A percentile compares a stretch with the other conserved stretches of the same genome.
phyloP scores from a whole-genome alignment of 1,140 invertebrate species.

The Ericerus pela region DNA sequence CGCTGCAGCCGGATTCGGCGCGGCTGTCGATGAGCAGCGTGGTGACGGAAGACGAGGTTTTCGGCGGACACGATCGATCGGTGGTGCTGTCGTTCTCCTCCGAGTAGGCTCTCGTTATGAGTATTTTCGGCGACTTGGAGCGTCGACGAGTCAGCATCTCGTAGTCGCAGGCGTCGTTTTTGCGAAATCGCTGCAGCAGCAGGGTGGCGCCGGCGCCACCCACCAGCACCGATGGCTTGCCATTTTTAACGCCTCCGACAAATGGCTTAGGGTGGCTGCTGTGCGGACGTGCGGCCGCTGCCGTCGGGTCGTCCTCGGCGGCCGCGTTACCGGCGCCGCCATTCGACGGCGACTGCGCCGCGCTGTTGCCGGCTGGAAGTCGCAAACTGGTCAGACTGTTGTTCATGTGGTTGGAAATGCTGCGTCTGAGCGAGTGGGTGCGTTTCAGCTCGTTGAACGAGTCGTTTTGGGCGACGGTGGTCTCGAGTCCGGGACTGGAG shows the following conservation, averaged over 20 bases:
- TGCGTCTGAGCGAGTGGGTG: background rate
- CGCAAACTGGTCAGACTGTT: background rate
- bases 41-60: constrained; percentile 39
- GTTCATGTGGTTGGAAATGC: background rate
- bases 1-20: background rate
- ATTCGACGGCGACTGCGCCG: background rate
- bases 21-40: constrained; percentile 30
- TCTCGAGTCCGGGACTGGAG: constrained; percentile 30
- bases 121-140: constrained; percentile 41
- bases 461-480: constrained; percentile 23
- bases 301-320: constrained; percentile 18
- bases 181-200: background rate
- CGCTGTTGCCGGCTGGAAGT: background rate
- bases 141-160: constrained; percentile 21
- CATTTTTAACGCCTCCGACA: constrained; percentile 22
- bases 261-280: constrained; percentile 20
- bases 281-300: constrained; percentile 34
- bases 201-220: constrained; percentile 26
- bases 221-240: constrained; percentile 23
- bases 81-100: constrained; percentile 45
- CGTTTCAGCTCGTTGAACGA: background rate
- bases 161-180: constrained; percentile 26
- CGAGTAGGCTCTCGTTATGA: constrained; percentile 52
- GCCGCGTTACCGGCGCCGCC: background rate
- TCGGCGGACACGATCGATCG: constrained; percentile 27